Evolutionary conservation across 2,797 vertebrate species (phyloP), one percentile per base, ranked within the genome.

Genomic region (Myotis planiceps): DNA sequence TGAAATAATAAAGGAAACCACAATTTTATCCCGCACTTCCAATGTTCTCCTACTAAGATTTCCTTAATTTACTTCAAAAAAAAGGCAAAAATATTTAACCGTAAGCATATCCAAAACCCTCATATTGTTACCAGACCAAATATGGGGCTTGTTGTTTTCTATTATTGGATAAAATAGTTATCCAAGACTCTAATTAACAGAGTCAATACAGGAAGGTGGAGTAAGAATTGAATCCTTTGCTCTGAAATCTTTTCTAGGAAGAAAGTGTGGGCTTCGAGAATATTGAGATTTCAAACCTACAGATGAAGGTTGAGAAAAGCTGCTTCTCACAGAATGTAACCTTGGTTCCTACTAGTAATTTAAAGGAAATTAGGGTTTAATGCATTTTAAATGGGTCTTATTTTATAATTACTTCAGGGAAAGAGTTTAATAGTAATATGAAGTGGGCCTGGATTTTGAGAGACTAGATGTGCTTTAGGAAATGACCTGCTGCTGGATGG

Each of bases 241-340:
- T 98, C 96, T 97, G 86, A 96, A 96, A 91, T 95, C 89, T 98
- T 97, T 98, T 53, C 97, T 94, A 94, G 93, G 96, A 97, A 84
- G 95, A 97, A 97, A 98, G 53, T 69, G 90, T 92, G 91, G 86
- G 80, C 96, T 98, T 97, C 68, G 32, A n/a, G 82, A 92, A 78
- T 51, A 95, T n/a, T 6, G n/a, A 98, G 90, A 98, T 95, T 97
- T 98, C 97, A 97, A 94, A 96, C 92, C 97, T 95, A 96, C 47
- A 94, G 97, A 96, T 0, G 91, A 97, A 94, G 19, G 93, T 45
- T 92, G 95, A 86, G 95, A 97, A 98, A 97, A 97, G 96, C 93
- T 94, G 96, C 97, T 98, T 98, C 98, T 98, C 94, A 97, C 45
- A 97, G 97, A 98, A 96, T 80, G 79, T n/a, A 49, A 98, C 95